Evolutionary conservation across 2,113 vertebrate species (phyloP), one percentile per base, ranked within the genome.

Genomic region (Tachycineta bicolor): DNA sequence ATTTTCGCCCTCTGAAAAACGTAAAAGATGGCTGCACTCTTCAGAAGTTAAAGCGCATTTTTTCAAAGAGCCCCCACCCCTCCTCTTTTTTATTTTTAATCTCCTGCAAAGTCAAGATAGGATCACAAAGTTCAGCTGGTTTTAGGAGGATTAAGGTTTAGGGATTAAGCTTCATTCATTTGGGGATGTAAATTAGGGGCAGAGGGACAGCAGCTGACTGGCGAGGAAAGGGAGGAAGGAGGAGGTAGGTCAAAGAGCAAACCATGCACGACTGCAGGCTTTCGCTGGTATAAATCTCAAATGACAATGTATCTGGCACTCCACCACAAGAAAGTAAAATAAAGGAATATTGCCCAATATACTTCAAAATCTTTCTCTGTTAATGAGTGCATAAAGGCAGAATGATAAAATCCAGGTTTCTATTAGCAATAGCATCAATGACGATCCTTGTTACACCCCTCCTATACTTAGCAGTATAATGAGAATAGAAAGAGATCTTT

Each of bases 101-200:
- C 76, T 93, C 69, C 76, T 89, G 28, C 47, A 67, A 96, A 97
- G 83, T 95, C 93, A 97, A 87, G 69, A 86, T 44, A 95, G 92
- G 96, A 93, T 96, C 94, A 96, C 91, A 74, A 96, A 95, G 94
- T 95, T 95, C 89, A 96, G 34, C 39, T 74, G 73, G 67, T 83
- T 93, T 97, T 85, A 95, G 83, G 70, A 97, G 85, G 93, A 93
- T 97, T 96, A 96, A 85, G 77, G n/a, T 46, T 71, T 78, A 83
- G 78, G 79, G 94, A 95, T 97, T 96, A 97, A 52, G 50, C 60
- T 82, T 89, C 83, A 94, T 94, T 97, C 90, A 97, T 87, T 92
- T 87, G 63, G 83, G 74, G 90, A 96, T 92, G 92, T 95, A 96
- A 97, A 96, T 95, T 93, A 97, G 94, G 2, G 0, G 75, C 67